A percentile compares a stretch with the other conserved stretches of the same genome.
These are phyloP conservation scores for Cactoblastis cactorum DNA, from an alignment of 2,888 invertebrate species.

Conservation along the genomic window DNA sequence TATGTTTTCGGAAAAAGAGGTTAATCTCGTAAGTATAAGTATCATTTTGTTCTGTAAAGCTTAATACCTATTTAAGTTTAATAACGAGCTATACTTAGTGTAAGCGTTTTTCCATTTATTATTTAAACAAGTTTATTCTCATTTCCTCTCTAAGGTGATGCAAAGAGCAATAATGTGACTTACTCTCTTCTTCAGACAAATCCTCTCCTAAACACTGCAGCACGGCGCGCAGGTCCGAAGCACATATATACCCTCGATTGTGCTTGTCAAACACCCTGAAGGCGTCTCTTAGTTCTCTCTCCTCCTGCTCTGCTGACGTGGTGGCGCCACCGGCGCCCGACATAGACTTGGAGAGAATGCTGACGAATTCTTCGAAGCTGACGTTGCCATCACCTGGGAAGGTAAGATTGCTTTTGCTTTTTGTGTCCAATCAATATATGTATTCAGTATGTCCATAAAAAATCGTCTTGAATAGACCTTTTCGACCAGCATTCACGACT, in stretches of 20 bases:
- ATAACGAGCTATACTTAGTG: no score
- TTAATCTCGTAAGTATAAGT: no score
- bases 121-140: no score
- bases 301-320: slow-evolving; percentile 87
- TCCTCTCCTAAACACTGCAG: slow-evolving; percentile 94
- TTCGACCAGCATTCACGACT: no score
- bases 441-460: neutral
- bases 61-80: no score
- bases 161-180: slow-evolving; percentile 45
- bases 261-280: slow-evolving; percentile 95
- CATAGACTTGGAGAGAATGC: slow-evolving; percentile 87
- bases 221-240: slow-evolving; percentile 91
- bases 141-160: no score
- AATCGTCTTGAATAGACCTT: no score
- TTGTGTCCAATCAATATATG: no score
- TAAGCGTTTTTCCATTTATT: no score
- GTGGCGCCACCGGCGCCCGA: slow-evolving; percentile 81
- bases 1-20: no score
- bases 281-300: slow-evolving; percentile 90
- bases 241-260: slow-evolving; percentile 94
- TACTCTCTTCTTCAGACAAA: slow-evolving; percentile 93
- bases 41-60: no score
- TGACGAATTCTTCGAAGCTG: slow-evolving; percentile 93
- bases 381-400: slow-evolving; percentile 90
- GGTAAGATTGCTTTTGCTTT: neutral